Evolutionary conservation across 2,113 vertebrate species (phyloP), one percentile per base, ranked within the genome.

Genomic region (Neolamprologus modestus): DNA sequence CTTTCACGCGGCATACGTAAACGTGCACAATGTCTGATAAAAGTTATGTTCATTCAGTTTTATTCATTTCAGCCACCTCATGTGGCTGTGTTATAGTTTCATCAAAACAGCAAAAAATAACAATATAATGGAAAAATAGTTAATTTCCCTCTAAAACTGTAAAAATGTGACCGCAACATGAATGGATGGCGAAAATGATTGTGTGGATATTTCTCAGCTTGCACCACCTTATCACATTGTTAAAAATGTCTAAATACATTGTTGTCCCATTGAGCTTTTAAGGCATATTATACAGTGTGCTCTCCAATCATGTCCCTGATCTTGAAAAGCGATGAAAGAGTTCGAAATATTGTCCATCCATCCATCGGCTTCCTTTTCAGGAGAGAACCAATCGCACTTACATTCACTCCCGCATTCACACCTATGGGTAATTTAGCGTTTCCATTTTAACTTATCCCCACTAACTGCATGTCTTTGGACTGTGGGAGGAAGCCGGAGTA

Each of bases 341-440:
- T 73, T 0, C 4, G 0, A 26, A 73, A 45, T 45, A 26, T 0
- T 8, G 57, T 1, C 26, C 5, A 61, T 2, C 57, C 28, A 31
- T 59, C 55, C 57, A 17, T 61, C 8, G 1, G 57, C 57, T 59
- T 59, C 57, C 28, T 61, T 61, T 61, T 61, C 57, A 61, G 57
- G 9, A 19, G 57, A 61, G 57, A 61, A 19, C 28, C 57, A 33
- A 33, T 61, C 5, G 26, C 57, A 10, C 57, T 61, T 31, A 61
- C 28, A 33, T 61, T 19, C 28, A 61, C 57, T 61, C 57, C 28
- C 1, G 2, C 57, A 61, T 61, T 61, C 57, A 61, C 0, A 61
- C 57, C 16, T 33, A 19, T 61, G 57, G 57, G 9, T 2, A 0
- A 61, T 61, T 61, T 61, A 33, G 57, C 3, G 57, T 61, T 61